These are phyloP conservation scores for Plectropomus leopardus DNA, from an alignment of 2,113 vertebrate genomes.

Conservation along the genomic window DNA sequence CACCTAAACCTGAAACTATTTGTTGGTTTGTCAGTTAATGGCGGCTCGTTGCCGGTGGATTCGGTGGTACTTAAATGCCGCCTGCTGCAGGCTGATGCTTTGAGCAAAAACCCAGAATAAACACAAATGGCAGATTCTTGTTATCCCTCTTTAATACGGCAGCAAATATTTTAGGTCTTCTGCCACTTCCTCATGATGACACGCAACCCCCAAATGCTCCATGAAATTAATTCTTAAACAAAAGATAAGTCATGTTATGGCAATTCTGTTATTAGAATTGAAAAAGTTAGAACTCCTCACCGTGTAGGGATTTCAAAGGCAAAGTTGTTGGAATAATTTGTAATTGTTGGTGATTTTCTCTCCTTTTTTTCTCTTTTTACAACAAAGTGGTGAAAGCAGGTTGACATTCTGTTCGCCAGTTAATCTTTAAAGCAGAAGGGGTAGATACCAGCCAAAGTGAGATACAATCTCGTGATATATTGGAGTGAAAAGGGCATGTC, in stretches of 20 bases:
- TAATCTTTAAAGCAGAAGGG: slow-evolving; percentile 69
- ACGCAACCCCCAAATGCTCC: slow-evolving; percentile 57
- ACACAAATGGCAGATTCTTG: slow-evolving; percentile 55
- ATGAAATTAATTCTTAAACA: slow-evolving; percentile 75
- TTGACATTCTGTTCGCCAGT: slow-evolving; percentile 68
- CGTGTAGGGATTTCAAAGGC: slow-evolving; percentile 52
- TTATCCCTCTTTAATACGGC: slow-evolving; percentile 57
- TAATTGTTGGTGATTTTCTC: slow-evolving; percentile 21
- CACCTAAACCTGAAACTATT: slow-evolving; percentile 74
- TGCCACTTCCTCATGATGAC: slow-evolving; percentile 42
- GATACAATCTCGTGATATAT: slow-evolving; percentile 69
- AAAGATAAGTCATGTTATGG: slow-evolving; percentile 62
- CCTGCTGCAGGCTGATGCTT: slow-evolving; percentile 62
- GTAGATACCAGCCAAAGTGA: slow-evolving; percentile 55
- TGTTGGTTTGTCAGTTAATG: slow-evolving; percentile 73
- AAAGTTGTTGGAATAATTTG: slow-evolving; percentile 29
- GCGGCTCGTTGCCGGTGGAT: slow-evolving; percentile 47
- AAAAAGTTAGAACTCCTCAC: neutral
- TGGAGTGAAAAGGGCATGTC: slow-evolving; percentile 74
- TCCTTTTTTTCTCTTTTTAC: neutral
- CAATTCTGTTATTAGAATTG: slow-evolving; percentile 39
- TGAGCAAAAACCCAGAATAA: slow-evolving; percentile 65
- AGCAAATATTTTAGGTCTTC: slow-evolving; percentile 53
- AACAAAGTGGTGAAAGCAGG: slow-evolving; percentile 53
- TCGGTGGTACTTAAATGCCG: slow-evolving; percentile 50